Evolutionary conservation across 2,113 vertebrate species (phyloP), one percentile per base, ranked within the genome.

Genomic region (Neolamprologus sp.): DNA sequence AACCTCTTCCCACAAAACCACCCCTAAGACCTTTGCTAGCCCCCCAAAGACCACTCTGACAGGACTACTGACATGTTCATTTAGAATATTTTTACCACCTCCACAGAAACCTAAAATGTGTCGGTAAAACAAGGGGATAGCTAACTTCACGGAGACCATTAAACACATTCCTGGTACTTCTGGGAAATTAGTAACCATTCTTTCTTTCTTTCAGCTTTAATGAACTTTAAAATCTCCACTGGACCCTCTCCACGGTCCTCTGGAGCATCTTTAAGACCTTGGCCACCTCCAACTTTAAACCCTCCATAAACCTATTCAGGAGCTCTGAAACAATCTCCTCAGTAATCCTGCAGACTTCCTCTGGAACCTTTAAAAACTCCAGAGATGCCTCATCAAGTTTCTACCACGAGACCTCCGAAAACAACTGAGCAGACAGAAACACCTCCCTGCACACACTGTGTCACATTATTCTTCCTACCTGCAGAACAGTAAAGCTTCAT

Each of bases 381-480:
- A 9, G n/a, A 3, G 35, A 40, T 4, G 7, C 33, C 35, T 23
- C n/a, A 23, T 23, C n/a, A 23, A 71, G 35, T 71, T 71, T 42
- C n/a, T 23, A 40, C 35, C 12, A 17, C 0, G 14, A 16, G 40
- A 26, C 33, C 19, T 21, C 35, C 1, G 3, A 42, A 42, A 71
- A 71, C 40, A 75, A 0, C 37, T 26, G 68, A 26, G 7, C 37
- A 73, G 68, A 7, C 21, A 26, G 21, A 73, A 71, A 42, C 37
- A 10, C 35, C 37, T 11, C 11, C 37, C 60, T 8, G 40, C 40
- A 28, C 68, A 26, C 68, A 17, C 37, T 1, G n/a, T 82, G 87
- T 87, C 91, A 82, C 40, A 51, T 90, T 83, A 54, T 84, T 86
- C 42, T 54, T 85, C 80, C 47, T 49, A 16, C 81, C 79, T 55